These are phyloP conservation scores for Subanguina moxae DNA, from an alignment of 1,140 invertebrate species.

Conservation along the genomic window DNA sequence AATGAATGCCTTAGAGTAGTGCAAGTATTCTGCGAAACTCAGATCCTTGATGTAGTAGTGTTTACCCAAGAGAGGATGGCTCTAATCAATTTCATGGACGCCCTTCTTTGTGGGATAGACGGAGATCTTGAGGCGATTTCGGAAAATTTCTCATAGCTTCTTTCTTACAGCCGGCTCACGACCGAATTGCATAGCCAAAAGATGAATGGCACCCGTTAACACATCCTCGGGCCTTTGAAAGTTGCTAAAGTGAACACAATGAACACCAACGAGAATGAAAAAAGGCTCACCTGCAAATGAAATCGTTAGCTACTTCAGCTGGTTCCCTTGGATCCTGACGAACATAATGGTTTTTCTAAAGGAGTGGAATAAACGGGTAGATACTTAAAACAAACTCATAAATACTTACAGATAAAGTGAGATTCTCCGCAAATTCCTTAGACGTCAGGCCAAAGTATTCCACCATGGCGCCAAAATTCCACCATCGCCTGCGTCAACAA, in stretches of 20 bases:
- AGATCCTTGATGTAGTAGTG: constrained; percentile 89
- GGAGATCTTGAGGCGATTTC: constrained; percentile 78
- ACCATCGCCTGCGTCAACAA: too few relatives aligned
- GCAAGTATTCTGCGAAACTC: constrained; percentile 81
- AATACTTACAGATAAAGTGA: constrained; percentile 72
- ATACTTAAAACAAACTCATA: too few relatives aligned
- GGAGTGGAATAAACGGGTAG: too few relatives aligned
- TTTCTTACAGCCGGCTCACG: constrained; percentile 78
- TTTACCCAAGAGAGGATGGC: constrained; percentile 72
- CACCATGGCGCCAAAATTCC: constrained; percentile 58
- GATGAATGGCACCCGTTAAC: constrained; percentile 77
- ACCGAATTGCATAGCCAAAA: constrained; percentile 87
- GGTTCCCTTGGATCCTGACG: constrained; percentile 77
- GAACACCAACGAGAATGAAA: too few relatives aligned
- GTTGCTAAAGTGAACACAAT: constrained; percentile 10
- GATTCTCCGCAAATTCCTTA: constrained; percentile 91
- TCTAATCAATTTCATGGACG: constrained; percentile 67
- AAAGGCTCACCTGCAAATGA: constrained; percentile 14
- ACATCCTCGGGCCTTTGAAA: constrained; percentile 42
- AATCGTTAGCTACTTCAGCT: constrained; percentile 36
- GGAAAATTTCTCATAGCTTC: constrained; percentile 80
- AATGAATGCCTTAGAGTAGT: constrained; percentile 57
- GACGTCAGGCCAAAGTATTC: constrained; percentile 82
- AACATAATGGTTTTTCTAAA: constrained; percentile 77
- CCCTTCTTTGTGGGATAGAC: constrained; percentile 75